Evolutionary conservation across 2,888 invertebrate genomes (phyloP), one percentile per base, ranked within the genome.

Genomic region (Chaetogeoica ovagalla): DNA sequence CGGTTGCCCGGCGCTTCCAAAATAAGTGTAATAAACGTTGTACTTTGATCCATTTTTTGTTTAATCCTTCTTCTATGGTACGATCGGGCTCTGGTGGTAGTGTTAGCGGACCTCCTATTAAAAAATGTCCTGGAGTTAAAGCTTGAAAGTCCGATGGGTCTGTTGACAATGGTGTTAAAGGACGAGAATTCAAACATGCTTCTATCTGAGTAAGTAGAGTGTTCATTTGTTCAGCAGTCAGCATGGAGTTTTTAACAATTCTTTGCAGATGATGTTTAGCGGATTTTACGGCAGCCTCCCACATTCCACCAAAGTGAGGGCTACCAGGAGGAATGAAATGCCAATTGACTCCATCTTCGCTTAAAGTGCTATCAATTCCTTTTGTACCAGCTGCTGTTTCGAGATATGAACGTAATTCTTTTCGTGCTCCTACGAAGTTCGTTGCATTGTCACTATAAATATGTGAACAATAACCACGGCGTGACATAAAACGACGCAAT

Each of bases 361-460:
- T 13, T 11, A 60, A 15, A 30, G 19, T 23, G 13, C 11, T 23
- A 60, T 13, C 60, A 11, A 60, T 19, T 60, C 11, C 9, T 23
- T 30, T 23, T 23, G 11, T 9, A 0, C 60, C 60, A n/a, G 57
- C 3, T 19, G 57, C 17, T 17, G 57, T 11, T 60, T 9, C 23
- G 4, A 62, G 15, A 30, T 62, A 13, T 30, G 13, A 15, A 23
- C 7, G 62, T 5, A 62, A 37, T 15, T 62, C 30, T 15, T 15
- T 62, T 30, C 30, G 30, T 2, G 15, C 62, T 62, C 30, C 62
- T 5, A 30, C 62, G 82, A 84, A 84, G 65, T 83, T 84, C 3
- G 82, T 82, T 6, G 84, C 85, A 81, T 85, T 85, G 60, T 85
- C 85, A 37, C 81, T 83, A 75, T 83, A 84, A 30, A 85, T 83